Conservation (phyloP, 64 coral and sea anemone genomes). For the Pocillopora damicornis region DNA sequence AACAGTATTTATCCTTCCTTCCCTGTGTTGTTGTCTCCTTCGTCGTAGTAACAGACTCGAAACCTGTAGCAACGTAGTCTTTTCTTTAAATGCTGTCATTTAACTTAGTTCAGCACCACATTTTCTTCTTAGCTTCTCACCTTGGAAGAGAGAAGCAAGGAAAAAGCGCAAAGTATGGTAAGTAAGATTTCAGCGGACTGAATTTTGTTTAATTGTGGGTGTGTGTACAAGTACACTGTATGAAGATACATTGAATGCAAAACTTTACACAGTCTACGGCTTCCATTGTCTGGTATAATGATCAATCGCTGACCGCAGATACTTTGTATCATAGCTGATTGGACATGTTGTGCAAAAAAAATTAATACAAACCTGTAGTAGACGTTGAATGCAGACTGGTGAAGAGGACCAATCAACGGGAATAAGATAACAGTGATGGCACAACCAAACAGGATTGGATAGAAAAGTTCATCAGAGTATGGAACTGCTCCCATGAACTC, state of each 20-base stretch:
- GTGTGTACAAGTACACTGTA: too few species aligned
- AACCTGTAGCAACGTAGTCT: conserved; percentile 20
- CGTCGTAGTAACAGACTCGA: conserved; percentile 28
- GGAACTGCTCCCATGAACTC: not conserved
- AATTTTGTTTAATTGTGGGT: too few species aligned
- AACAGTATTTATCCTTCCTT: not conserved
- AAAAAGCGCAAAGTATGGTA: too few species aligned
- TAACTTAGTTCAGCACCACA: not conserved
- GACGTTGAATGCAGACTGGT: not conserved
- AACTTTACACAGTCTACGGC: not conserved
- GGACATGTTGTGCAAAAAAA: not conserved
- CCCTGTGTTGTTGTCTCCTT: not conserved
- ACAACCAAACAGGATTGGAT: not conserved
- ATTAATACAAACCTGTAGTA: conserved; percentile 9
- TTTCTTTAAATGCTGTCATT: not conserved
- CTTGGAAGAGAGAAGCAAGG: too few species aligned
- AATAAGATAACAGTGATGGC: not conserved
- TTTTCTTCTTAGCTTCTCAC: not conserved
- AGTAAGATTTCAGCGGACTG: too few species aligned
- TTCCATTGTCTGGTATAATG: not conserved
- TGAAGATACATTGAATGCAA: not conserved
- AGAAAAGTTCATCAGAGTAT: conserved; percentile 7
- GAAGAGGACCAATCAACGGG: not conserved
- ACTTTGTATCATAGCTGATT: not conserved
- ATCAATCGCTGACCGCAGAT: not conserved